Conservation (phyloP, 2,797 vertebrate genomes). For the Brachymystax lenok region DNA sequence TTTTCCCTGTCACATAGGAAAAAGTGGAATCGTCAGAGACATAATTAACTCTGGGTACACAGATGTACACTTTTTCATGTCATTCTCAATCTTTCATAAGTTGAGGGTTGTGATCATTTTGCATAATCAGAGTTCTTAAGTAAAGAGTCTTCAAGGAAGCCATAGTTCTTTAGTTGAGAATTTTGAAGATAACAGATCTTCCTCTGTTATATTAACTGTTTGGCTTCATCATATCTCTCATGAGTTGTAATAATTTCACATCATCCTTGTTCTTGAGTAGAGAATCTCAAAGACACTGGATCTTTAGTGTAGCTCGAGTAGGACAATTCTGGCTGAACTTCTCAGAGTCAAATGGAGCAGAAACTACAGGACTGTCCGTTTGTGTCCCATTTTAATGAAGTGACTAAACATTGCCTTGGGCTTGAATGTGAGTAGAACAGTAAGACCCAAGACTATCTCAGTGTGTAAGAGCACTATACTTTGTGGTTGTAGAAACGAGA, state of each 20-base stretch:
- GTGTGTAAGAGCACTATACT: slow-evolving; percentile 43
- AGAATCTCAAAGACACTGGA: slow-evolving; percentile 19
- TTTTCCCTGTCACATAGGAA: slow-evolving; percentile 3
- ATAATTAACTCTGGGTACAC: neutral
- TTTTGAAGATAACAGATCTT: neutral
- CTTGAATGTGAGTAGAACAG: slow-evolving; percentile 59
- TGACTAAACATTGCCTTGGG: slow-evolving; percentile 68
- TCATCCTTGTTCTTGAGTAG: slow-evolving; percentile 6
- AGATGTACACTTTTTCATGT: neutral
- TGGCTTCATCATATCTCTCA: too few relatives aligned
- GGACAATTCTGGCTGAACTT: slow-evolving; percentile 31
- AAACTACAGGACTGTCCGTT: slow-evolving; percentile 61
- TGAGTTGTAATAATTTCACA: neutral
- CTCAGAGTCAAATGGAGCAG: slow-evolving; percentile 62
- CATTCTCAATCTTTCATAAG: neutral
- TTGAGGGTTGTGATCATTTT: neutral
- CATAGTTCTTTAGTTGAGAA: neutral
- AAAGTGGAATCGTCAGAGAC: slow-evolving; percentile 19
- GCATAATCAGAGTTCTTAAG: neutral
- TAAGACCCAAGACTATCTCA: slow-evolving; percentile 39
- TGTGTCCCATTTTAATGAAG: slow-evolving; percentile 75
- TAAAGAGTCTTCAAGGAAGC: neutral
- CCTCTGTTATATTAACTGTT: too few relatives aligned
- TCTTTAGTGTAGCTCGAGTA: slow-evolving; percentile 30
- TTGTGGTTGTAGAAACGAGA: slow-evolving; percentile 50